Conservation (phyloP, 2,797 vertebrate genomes). For the Bucorvus abyssinicus region DNA sequence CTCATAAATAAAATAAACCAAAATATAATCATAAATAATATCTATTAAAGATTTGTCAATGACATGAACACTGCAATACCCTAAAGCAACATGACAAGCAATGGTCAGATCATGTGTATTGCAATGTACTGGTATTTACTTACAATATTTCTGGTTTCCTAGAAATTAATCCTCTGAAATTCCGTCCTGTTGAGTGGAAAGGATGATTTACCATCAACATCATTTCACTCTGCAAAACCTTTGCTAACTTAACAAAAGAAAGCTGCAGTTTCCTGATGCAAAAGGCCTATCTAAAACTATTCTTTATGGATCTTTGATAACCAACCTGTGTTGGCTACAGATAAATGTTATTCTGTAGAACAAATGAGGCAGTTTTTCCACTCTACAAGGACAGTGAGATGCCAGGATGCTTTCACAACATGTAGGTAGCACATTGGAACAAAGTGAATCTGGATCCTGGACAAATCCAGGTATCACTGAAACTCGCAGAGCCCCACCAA, state of each 20-base stretch:
- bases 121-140: neutral
- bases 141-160: neutral
- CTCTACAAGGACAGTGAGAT: neutral
- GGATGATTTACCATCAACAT: neutral
- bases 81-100: neutral
- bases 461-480: neutral
- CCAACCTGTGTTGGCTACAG: neutral
- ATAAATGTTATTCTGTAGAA: neutral
- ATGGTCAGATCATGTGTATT: accelerated
- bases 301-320: neutral
- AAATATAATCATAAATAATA: neutral
- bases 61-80: neutral
- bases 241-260: neutral
- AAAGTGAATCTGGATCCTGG: neutral
- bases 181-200: neutral
- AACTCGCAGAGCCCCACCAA: accelerated
- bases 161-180: neutral
- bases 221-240: neutral
- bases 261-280: neutral
- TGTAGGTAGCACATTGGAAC: neutral
- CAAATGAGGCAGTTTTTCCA: neutral
- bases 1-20: neutral
- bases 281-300: neutral
- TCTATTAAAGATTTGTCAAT: neutral
- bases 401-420: neutral